phyloP scores from a whole-genome alignment of 2,888 invertebrate species.

The Torymus texanus region DNA sequence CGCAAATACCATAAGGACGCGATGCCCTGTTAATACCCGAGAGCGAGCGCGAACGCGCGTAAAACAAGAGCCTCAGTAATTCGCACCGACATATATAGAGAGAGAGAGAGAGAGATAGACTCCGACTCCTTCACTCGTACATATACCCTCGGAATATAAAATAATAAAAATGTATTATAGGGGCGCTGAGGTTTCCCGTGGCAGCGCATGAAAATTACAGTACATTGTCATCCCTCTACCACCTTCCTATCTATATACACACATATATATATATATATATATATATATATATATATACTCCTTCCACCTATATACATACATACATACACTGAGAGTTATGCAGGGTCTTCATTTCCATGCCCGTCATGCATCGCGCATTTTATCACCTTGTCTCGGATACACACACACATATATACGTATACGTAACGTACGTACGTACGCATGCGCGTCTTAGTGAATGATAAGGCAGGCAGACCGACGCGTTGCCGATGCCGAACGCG shows the following conservation, averaged over 20 bases:
- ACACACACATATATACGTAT: neutral
- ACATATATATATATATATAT: too few species aligned
- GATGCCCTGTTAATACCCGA: too few species aligned
- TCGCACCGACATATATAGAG: neutral
- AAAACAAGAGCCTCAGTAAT: too few species aligned
- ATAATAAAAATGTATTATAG: slow-evolving; percentile 50
- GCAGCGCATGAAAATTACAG: slow-evolving; percentile 50
- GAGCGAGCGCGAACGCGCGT: too few species aligned
- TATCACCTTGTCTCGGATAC: slow-evolving; percentile 52
- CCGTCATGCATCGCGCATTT: slow-evolving; percentile 53
- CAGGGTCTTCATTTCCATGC: slow-evolving; percentile 50
- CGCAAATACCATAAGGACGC: too few species aligned
- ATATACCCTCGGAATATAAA: slow-evolving; percentile 25
- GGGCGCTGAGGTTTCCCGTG: slow-evolving; percentile 33
- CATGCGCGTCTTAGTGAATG: slow-evolving; percentile 56
- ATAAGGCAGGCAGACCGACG: slow-evolving; percentile 45
- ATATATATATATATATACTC: neutral
- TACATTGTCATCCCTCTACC: slow-evolving; percentile 46
- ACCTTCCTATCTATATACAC: neutral
- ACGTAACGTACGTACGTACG: slow-evolving; percentile 20
- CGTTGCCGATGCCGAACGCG: slow-evolving; percentile 56
- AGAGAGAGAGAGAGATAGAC: neutral
- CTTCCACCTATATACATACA: too few species aligned
- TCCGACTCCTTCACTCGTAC: neutral
- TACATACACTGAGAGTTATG: neutral